phyloP scores from a whole-genome alignment of 2,113 vertebrate species.

The Caracal caracal region DNA sequence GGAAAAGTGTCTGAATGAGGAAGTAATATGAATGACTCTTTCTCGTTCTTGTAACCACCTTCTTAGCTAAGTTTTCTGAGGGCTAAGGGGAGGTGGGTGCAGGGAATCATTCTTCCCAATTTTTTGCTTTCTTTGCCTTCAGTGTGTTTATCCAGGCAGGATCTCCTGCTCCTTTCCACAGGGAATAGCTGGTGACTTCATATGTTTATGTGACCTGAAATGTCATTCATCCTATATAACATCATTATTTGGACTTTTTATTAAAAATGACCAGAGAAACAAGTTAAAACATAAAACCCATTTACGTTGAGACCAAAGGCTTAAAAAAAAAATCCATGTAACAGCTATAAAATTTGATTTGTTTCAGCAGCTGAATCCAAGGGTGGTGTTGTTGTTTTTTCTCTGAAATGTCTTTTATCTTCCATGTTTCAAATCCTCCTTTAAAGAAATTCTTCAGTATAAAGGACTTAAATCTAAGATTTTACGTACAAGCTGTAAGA shows the following conservation, averaged over 20 bases:
- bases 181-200: not conserved
- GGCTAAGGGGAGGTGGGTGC: not conserved
- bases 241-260: constrained; percentile 33
- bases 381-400: not conserved
- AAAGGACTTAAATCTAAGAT: constrained; percentile 8
- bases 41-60: not conserved
- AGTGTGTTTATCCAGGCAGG: not conserved
- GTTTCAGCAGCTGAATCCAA: constrained; percentile 42
- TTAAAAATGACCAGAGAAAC: constrained; percentile 41
- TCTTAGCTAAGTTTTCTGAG: not conserved
- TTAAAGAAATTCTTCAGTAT: not conserved
- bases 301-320: not conserved
- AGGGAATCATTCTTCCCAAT: not conserved
- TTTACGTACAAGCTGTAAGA: constrained; percentile 40
- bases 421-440: not conserved
- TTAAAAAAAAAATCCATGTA: not conserved
- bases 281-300: constrained; percentile 32
- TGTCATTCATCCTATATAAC: constrained; percentile 19
- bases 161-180: not conserved
- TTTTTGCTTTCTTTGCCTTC: not conserved
- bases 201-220: constrained; percentile 42
- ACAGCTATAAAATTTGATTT: constrained; percentile 45
- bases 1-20: not conserved
- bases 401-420: constrained; percentile 50
- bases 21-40: not conserved